A percentile compares a stretch with the other conserved stretches of the same genome.
phyloP scores from a whole-genome alignment of 2,113 vertebrate species.

The Sander vitreus region DNA sequence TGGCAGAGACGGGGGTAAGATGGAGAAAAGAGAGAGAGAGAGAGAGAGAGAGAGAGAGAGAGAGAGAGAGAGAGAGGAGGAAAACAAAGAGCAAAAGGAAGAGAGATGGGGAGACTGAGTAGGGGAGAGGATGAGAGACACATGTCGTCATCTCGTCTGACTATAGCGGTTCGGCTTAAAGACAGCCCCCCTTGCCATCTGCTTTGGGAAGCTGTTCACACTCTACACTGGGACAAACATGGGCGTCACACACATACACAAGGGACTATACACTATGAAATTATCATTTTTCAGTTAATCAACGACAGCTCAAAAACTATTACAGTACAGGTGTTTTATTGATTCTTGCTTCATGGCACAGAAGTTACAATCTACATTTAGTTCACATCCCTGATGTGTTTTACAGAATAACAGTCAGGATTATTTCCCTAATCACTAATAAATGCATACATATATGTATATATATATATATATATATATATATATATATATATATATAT shows the following conservation, averaged over 20 bases:
- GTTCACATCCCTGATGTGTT: neutral
- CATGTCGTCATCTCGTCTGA: conserved; percentile 22
- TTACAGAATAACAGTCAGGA: neutral
- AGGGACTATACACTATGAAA: conserved; percentile 31
- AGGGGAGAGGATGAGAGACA: neutral
- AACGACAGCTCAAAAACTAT: conserved; percentile 20
- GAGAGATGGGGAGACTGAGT: neutral
- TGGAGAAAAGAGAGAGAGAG: neutral
- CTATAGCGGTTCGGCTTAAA: conserved; percentile 42
- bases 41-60: neutral
- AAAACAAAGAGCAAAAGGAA: conserved; percentile 17
- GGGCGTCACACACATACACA: conserved; percentile 39
- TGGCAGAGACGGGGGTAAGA: conserved; percentile 17
- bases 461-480: no score
- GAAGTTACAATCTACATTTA: conserved; percentile 8
- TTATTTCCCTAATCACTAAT: neutral
- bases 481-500: no score
- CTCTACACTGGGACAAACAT: conserved; percentile 46
- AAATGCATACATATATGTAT: neutral
- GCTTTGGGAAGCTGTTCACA: conserved; percentile 48
- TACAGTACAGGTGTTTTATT: conserved; percentile 21
- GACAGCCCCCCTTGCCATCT: conserved; percentile 51
- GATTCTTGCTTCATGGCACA: conserved; percentile 2
- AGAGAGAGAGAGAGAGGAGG: neutral
- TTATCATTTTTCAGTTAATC: conserved; percentile 52